phyloP scores from a whole-genome alignment of 37 sponge, comb jelly and placozoan genomes.

The Halichondria panicea region DNA sequence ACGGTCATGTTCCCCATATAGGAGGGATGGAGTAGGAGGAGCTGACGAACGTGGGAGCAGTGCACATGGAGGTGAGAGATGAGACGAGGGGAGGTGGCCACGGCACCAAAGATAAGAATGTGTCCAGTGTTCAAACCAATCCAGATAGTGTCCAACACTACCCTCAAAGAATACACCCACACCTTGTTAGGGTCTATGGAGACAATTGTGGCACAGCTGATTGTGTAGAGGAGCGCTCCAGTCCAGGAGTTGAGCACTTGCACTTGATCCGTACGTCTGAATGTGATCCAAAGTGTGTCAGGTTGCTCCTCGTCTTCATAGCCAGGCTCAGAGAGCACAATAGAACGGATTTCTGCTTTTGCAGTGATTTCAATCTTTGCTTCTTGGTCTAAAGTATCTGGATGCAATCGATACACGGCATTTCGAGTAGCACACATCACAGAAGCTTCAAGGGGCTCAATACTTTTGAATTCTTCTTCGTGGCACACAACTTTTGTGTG shows the following conservation, averaged over 20 bases:
- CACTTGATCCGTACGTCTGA: slow-evolving; percentile 31
- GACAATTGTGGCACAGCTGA: slow-evolving; percentile 37
- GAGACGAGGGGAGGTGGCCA: slow-evolving; percentile 14
- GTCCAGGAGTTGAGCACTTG: slow-evolving; percentile 19
- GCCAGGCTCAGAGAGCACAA: slow-evolving; percentile 10
- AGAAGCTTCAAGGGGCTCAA: slow-evolving; percentile 43
- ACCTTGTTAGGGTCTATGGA: slow-evolving; percentile 9
- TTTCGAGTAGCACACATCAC: slow-evolving; percentile 48
- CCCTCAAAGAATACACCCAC: slow-evolving; percentile 30
- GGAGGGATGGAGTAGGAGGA: slow-evolving; percentile 49
- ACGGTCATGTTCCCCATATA: slow-evolving; percentile 32
- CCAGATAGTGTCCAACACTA: slow-evolving; percentile 64
- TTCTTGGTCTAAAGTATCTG: slow-evolving; percentile 28
- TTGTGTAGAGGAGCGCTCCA: slow-evolving; percentile 21
- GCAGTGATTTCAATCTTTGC: slow-evolving; percentile 13
- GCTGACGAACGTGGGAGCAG: slow-evolving; percentile 30
- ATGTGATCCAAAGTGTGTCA: slow-evolving; percentile 50
- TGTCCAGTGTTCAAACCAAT: slow-evolving; percentile 65
- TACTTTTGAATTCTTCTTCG: slow-evolving; percentile 24
- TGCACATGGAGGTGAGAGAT: slow-evolving; percentile 53
- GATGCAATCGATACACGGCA: slow-evolving; percentile 34
- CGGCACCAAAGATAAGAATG: slow-evolving; percentile 38
- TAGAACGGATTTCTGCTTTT: slow-evolving; percentile 19
- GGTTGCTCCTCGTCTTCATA: slow-evolving; percentile 2
- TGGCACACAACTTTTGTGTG: slow-evolving; percentile 19